Conservation (phyloP, 2,113 vertebrate species). For the Turnix velox region DNA sequence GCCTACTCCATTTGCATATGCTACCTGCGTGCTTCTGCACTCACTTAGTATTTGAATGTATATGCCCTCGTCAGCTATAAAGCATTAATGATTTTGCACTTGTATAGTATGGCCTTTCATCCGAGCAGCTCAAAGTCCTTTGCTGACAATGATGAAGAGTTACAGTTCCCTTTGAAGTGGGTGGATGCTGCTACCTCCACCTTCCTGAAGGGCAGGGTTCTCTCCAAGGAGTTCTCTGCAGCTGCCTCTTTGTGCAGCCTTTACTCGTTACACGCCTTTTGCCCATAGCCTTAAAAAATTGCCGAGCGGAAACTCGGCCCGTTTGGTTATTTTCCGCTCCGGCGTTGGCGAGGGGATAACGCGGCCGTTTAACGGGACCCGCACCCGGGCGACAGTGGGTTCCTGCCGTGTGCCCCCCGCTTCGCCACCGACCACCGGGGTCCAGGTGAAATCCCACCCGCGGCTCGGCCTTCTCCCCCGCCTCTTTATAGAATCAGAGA, state of each 20-base stretch:
- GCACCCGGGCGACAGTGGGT: neutral
- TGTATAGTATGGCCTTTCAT: conserved; percentile 55
- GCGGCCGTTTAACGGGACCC: neutral
- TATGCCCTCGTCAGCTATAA: conserved; percentile 29
- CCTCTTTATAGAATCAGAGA: too few species aligned
- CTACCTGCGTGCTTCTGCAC: conserved; percentile 18
- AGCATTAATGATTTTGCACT: conserved; percentile 54
- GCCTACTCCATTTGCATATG: conserved; percentile 21
- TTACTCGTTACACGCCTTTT: accelerated
- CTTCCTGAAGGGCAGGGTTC: neutral
- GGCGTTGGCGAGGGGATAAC: neutral
- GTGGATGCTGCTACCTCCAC: neutral
- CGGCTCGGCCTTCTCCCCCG: neutral
- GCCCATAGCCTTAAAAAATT: neutral
- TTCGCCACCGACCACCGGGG: neutral
- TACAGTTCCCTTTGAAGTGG: conserved; percentile 35
- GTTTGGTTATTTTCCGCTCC: neutral
- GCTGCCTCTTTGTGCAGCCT: neutral
- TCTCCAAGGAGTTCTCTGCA: too few species aligned
- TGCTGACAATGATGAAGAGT: conserved; percentile 11
- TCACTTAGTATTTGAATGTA: conserved; percentile 44
- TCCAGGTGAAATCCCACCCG: neutral
- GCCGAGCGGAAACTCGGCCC: neutral
- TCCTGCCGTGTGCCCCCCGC: neutral
- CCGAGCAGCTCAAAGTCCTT: conserved; percentile 4